Evolutionary conservation across 2,797 vertebrate genomes (phyloP), one percentile per base, ranked within the genome.

Genomic region (Peromyscus melanophrys): DNA sequence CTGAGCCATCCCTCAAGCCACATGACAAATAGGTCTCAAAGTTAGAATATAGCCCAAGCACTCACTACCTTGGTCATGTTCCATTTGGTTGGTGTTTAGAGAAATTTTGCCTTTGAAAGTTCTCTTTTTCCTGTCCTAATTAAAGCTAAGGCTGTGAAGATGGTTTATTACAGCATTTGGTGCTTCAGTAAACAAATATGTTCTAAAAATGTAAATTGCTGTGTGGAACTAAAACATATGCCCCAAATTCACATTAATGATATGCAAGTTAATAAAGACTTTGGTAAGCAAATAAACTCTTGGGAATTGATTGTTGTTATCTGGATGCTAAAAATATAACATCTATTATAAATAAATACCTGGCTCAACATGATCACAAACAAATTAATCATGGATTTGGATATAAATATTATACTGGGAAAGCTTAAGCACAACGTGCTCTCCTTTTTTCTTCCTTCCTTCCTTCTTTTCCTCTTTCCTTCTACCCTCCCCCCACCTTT

Each of bases 181-280:
- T 95, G 49, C 80, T 55, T 88, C 85, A 86, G 81, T 88, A 96
- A 97, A 90, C 83, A 95, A 94, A 90, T 23, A 89, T 92, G 78
- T 40, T 95, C 71, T 94, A 94, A 97, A 95, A 96, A 81, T 75
- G 31, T 85, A 96, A 96, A 92, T 90, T 95, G 73, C 80, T 92
- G 12, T 89, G 34, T 80, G 90, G 85, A 96, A 87, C 29, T 83
- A 96, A 95, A 92, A 89, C 69, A 91, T 21, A 31, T 81, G 86
- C 55, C 77, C 67, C 84, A 92, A 92, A 83, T 75, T 92, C n/a
- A 52, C 31, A 59, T 59, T 52, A 97, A 96, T 71, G 94, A 57
- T 52, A 83, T 37, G 25, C n/a, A 89, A 92, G 49, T 92, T 91
- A 95, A 94, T 95, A 55, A 96, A 94, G 90, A 88, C 52, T 90